Evolutionary conservation across 2,797 vertebrate species (phyloP), one percentile per base, ranked within the genome.

Genomic region (Typhlichthys eigenmanni): DNA sequence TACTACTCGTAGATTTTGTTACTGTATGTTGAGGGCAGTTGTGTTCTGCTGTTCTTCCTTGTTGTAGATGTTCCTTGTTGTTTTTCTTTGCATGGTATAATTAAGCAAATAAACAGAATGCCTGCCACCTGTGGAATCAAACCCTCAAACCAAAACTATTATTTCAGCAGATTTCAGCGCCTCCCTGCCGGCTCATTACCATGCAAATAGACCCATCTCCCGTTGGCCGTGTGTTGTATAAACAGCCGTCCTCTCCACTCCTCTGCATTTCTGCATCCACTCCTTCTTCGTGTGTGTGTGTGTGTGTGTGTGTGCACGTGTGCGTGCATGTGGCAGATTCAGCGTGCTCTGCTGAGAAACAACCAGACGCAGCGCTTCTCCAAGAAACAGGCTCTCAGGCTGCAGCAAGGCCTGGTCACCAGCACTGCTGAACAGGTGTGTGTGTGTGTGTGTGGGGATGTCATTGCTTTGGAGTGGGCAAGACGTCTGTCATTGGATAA

Each of bases 361-460:
- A 95, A 95, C 85, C 95, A 96, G 81, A 95, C 95, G n/a, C 94
- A 96, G 82, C 92, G 92, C 6, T 94, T 94, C 82, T 95, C 96
- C 29, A 95, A 96, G 88, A 95, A 95, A 57, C 95, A 96, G 85
- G 94, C 95, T 46, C 92, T 96, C 47, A 82, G 96, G 52, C 89
- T 97, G 67, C 93, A 97, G 79, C 96, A 96, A 66, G 96, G 96
- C 65, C 91, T 97, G 49, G 94, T 96, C 87, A 96, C 93, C 87
- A 97, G 95, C 91, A 95, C 94, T 1, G 95, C 95, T 4, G 95
- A 97, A 87, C 96, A 97, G 94, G 96, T 93, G 43, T 43, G 70
- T 70, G 55, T 61, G 45, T 77, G 6, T 73, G 32, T n/a, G 7
- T 43, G 9, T 1, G 19, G 19, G 19, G 19, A 19, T 19, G 19